Evolutionary conservation across 2,888 invertebrate genomes (phyloP).

Genomic region (Ophion obscuratus): DNA sequence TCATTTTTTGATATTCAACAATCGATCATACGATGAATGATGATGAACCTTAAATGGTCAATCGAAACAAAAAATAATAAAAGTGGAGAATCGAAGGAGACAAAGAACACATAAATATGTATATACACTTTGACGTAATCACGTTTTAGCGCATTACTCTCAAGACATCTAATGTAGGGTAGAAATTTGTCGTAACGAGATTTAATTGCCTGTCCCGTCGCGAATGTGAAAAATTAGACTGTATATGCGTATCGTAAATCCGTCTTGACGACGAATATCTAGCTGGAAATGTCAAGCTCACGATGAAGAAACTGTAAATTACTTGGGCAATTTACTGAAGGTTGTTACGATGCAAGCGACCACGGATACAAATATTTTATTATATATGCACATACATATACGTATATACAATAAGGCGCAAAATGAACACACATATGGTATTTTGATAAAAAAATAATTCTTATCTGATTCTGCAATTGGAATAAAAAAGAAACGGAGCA

Average conservation of each 20-base stretch:
- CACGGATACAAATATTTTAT: no score
- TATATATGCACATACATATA: no score
- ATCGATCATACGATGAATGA: slow-evolving; percentile 5
- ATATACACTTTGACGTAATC: no score
- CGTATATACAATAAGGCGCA: neutral
- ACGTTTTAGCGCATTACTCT: no score
- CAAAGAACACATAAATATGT: neutral
- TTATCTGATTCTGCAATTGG: no score
- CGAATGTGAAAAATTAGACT: slow-evolving; percentile 32
- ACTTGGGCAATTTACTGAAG: slow-evolving; percentile 39
- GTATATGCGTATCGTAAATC: slow-evolving; percentile 46
- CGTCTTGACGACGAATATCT: slow-evolving; percentile 40
- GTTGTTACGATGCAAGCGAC: neutral
- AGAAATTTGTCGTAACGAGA: slow-evolving; percentile 37
- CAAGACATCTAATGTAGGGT: neutral
- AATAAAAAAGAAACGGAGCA: no score
- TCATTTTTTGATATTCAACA: neutral
- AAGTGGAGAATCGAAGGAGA: neutral
- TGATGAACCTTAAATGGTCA: neutral
- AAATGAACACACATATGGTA: no score
- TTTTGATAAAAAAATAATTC: no score
- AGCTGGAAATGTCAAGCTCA: slow-evolving; percentile 30
- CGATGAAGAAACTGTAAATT: slow-evolving; percentile 35
- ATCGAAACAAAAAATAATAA: neutral
- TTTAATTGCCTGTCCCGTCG: slow-evolving; percentile 18